Evolutionary conservation across 2,888 invertebrate genomes (phyloP).

Genomic region (Leuctra nigra): DNA sequence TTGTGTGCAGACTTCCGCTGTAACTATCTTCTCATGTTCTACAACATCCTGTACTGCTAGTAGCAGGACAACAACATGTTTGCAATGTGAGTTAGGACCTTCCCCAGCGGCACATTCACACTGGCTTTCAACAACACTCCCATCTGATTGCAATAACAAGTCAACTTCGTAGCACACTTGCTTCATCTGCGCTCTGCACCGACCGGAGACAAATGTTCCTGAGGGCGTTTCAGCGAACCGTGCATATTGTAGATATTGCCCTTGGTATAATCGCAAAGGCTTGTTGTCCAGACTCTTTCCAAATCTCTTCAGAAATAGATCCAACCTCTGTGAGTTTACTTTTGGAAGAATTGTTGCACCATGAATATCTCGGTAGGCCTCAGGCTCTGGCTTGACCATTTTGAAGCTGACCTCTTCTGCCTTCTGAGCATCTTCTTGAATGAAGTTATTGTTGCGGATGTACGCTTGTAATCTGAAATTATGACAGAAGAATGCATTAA

Average conservation of each 20-base stretch:
- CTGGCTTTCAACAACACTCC: conserved; percentile 19
- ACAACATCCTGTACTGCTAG: conserved; percentile 23
- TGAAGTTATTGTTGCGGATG: too few relatives aligned
- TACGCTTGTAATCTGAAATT: too few relatives aligned
- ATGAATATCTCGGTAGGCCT: too few relatives aligned
- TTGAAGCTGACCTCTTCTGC: too few relatives aligned
- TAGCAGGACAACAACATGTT: conserved; percentile 26
- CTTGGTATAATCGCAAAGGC: background rate
- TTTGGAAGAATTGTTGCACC: too few relatives aligned
- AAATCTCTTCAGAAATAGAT: too few relatives aligned
- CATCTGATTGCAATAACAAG: conserved; percentile 10
- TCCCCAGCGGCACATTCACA: conserved; percentile 28
- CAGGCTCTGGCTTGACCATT: too few relatives aligned
- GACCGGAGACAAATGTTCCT: conserved; percentile 13
- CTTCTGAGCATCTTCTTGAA: too few relatives aligned
- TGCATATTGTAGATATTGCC: conserved; percentile 1
- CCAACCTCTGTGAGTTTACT: too few relatives aligned
- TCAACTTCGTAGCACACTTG: conserved; percentile 23
- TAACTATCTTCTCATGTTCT: conserved; percentile 14
- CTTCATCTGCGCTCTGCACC: conserved; percentile 23
- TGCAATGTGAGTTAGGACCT: conserved; percentile 26
- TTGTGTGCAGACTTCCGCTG: conserved; percentile 24
- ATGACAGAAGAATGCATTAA: too few relatives aligned
- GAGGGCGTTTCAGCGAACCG: background rate
- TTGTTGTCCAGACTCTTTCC: background rate